Conservation (phyloP, 2,113 vertebrate species). For the Ceuthmochares aereus region DNA sequence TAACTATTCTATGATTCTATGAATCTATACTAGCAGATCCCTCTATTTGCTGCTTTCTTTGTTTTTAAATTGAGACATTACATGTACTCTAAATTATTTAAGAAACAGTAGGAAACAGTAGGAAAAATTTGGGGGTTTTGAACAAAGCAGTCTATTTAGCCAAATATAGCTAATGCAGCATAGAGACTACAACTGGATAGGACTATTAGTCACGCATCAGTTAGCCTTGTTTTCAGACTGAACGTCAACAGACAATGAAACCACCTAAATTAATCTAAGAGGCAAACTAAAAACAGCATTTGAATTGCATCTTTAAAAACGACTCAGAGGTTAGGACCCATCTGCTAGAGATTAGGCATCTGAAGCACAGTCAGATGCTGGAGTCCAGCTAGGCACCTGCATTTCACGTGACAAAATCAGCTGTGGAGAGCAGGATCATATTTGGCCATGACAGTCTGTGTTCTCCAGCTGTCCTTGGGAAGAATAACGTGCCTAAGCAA, state of each 20-base stretch:
- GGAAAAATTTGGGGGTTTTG: conserved; percentile 26
- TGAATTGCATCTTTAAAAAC: not conserved
- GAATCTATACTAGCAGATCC: conserved; percentile 10
- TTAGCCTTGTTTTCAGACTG: conserved; percentile 13
- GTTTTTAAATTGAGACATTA: conserved; percentile 35
- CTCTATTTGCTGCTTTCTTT: conserved; percentile 1
- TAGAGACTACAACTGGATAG: conserved; percentile 24
- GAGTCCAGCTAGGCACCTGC: not conserved
- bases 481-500: not conserved
- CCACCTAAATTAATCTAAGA: not conserved
- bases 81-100: not conserved
- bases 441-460: fast-evolving
- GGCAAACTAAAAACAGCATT: not conserved
- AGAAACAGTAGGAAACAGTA: conserved; percentile 19
- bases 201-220: conserved; percentile 1
- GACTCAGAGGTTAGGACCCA: not conserved
- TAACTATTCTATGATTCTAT: no score
- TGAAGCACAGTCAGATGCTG: not conserved
- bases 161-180: conserved; percentile 2
- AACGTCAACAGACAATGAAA: not conserved
- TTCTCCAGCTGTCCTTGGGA: not conserved
- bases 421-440: not conserved
- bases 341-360: not conserved
- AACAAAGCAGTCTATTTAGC: not conserved
- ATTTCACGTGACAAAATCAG: not conserved